phyloP scores from a whole-genome alignment of 2,797 vertebrate species.

The Chaetodon trifasciatus region DNA sequence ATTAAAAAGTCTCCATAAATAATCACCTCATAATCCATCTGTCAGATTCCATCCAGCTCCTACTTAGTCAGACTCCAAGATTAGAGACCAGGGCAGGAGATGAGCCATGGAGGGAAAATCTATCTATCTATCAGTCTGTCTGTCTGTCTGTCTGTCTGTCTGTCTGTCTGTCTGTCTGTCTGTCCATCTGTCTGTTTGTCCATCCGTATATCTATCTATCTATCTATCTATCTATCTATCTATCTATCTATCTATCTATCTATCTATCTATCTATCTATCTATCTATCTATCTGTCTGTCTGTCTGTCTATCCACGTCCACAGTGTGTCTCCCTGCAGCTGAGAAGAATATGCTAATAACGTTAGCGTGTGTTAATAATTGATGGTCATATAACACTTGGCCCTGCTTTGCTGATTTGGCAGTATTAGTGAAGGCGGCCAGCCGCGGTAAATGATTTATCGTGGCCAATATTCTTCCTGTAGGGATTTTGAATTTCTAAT shows the following conservation, averaged over 20 bases:
- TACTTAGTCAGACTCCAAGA: conserved; percentile 78
- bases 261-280: conserved; percentile 31
- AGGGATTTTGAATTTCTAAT: conserved; percentile 82
- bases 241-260: conserved; percentile 27
- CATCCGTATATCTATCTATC: conserved; percentile 12
- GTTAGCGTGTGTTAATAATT: conserved; percentile 85
- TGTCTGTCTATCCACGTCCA: conserved; percentile 27
- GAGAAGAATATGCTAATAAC: conserved; percentile 77
- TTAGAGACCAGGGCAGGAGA: conserved; percentile 65
- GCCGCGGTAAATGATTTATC: conserved; percentile 84
- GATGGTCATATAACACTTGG: conserved; percentile 81
- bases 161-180: conserved; percentile 22
- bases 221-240: conserved; percentile 23
- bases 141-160: conserved; percentile 18
- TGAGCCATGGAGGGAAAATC: conserved; percentile 20
- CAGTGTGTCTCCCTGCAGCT: conserved; percentile 49
- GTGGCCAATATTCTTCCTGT: conserved; percentile 79
- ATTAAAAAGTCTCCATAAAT: conserved; percentile 89
- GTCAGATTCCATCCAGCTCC: conserved; percentile 85
- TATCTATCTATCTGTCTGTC: conserved; percentile 31
- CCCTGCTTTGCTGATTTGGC: conserved; percentile 81
- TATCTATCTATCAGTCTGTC: conserved; percentile 27
- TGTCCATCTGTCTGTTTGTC: conserved; percentile 26
- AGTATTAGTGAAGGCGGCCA: conserved; percentile 76
- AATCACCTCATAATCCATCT: conserved; percentile 88